phyloP scores from a whole-genome alignment of 2,113 vertebrate species.

The human region DNA sequence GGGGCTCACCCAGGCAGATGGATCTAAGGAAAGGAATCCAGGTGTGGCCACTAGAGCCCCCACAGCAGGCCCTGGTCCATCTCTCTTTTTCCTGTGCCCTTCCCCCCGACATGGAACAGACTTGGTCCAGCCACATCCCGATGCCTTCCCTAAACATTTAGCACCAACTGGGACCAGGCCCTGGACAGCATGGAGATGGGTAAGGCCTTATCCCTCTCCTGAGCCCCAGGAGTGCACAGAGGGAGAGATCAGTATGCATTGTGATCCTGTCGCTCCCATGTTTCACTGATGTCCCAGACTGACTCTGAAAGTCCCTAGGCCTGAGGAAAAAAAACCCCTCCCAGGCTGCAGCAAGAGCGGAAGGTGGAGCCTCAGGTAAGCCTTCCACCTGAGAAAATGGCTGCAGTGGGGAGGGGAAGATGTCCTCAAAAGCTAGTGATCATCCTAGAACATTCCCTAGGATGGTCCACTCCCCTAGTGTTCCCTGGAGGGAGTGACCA shows the following conservation, averaged over 20 bases:
- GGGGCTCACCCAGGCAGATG: not conserved
- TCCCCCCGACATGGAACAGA: not conserved
- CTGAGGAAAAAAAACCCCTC: not conserved
- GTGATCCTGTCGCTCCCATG: not conserved
- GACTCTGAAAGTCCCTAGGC: not conserved
- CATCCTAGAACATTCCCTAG: not conserved
- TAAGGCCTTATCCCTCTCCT: constrained; percentile 7
- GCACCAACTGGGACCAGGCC: not conserved
- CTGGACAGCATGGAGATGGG: not conserved
- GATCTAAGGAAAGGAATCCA: not conserved
- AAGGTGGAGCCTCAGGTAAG: not conserved
- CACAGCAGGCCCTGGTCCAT: not conserved
- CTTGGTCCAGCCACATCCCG: not conserved
- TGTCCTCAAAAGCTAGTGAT: not conserved
- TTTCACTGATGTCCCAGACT: not conserved
- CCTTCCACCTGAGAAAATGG: not conserved
- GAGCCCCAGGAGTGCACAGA: not conserved
- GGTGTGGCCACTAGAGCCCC: not conserved
- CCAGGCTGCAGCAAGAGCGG: not conserved
- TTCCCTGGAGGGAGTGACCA: not conserved
- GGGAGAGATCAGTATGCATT: not conserved
- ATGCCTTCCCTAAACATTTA: constrained; percentile 22
- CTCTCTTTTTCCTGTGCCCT: not conserved
- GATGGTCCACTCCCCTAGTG: not conserved
- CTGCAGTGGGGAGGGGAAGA: not conserved